Base-by-base conservation (phyloP, 2,113 vertebrate genomes). In the Ursus arctos region DNA sequence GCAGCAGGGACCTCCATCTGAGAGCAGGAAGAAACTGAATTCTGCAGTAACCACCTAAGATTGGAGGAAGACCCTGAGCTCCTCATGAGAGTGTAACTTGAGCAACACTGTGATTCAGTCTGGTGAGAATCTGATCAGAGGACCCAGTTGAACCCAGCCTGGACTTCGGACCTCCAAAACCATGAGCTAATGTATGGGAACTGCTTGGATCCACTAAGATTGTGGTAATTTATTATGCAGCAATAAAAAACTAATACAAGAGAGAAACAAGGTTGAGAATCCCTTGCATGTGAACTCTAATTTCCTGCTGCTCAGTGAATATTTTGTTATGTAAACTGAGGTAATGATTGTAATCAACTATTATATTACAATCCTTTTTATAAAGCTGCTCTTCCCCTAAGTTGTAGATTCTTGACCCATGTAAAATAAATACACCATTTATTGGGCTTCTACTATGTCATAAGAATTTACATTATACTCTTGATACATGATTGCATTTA, bases 341-440 rank as follows among this genome's bases (percentile, higher is more conserved):
- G 10, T 92, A 67, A 83, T 10, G 28, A 49, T 10, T 53, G 4
- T 43, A 74, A 51, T 76, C 33, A 49, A 40, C 49, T 36, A 19
- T 61, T 57, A 16, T 93, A 51, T 18, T 53, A 82, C 2, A 55
- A 5, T 67, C 28, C 18, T 92, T 85, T 87, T 74, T 22, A 31
- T 69, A 47, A 91, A 72, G 81, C 71, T 92, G 3, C 16, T 76
- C 69, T 88, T 91, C 47, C 94, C 33, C 83, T 88, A 92, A 61
- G 51, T 93, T 80, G 77, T 33, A 92, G 88, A n/a, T 87, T 97
- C 94, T 83, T 94, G 26, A 33, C 59, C 55, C 86, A 67, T 82
- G 84, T 31, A 55, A 89, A 94, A 91, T 57, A 47, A 88, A 93
- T 12, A 7, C 16, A 51, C 47, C 13, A 31, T 85, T 65, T 86